Evolutionary conservation across 2,797 vertebrate species (phyloP).

Genomic region (Sebastes oblongus): DNA sequence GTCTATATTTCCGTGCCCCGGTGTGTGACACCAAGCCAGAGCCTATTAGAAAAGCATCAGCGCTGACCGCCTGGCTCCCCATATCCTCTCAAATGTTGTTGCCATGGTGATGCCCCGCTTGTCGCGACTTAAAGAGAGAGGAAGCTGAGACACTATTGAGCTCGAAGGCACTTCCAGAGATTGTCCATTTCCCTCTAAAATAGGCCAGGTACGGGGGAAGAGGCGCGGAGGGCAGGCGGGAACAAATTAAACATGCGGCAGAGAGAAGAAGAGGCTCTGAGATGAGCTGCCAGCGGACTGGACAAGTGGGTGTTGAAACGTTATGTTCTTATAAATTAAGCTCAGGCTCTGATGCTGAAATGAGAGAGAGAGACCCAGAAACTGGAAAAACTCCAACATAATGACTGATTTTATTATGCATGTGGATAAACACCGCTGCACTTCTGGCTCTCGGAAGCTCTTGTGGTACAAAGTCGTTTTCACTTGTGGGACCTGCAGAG

Average conservation of each 20-base stretch:
- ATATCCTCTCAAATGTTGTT: conserved; percentile 66
- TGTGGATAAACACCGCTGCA: conserved; percentile 35
- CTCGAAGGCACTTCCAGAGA: conserved; percentile 60
- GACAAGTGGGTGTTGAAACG: conserved; percentile 32
- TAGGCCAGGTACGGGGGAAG: conserved; percentile 37
- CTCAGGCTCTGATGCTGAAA: conserved; percentile 20
- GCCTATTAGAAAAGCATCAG: conserved; percentile 39
- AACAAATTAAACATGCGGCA: conserved; percentile 53
- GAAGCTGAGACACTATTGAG: conserved; percentile 54
- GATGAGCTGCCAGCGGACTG: conserved; percentile 34
- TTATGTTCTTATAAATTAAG: conserved; percentile 52
- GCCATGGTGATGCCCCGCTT: conserved; percentile 74
- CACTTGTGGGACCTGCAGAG: neutral
- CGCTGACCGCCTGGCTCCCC: conserved; percentile 46
- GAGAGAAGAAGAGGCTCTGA: conserved; percentile 35
- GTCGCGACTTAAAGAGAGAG: conserved; percentile 54
- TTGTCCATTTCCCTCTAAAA: conserved; percentile 62
- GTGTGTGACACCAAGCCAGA: conserved; percentile 58
- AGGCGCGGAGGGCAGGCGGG: conserved; percentile 23
- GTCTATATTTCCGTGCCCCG: conserved; percentile 17
- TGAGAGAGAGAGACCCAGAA: conserved; percentile 16
- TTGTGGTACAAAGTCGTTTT: conserved; percentile 18
- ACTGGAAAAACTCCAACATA: conserved; percentile 28
- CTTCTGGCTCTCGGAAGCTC: conserved; percentile 6
- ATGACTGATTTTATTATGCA: conserved; percentile 43